Conservation (phyloP, 2,888 invertebrate species). For the Griposia aprilina region DNA sequence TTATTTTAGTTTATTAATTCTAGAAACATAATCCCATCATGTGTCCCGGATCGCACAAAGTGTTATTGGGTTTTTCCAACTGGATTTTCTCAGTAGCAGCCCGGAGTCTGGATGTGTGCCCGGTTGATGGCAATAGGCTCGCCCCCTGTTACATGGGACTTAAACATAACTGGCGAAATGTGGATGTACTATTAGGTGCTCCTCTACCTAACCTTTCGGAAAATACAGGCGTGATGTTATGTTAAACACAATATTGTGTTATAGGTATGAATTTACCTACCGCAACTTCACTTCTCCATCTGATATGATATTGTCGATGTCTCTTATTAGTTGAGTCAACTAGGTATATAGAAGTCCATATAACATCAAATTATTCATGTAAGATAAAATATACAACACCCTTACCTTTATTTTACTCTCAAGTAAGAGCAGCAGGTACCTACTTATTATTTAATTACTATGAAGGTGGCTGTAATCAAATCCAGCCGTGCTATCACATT, state of each 20-base stretch:
- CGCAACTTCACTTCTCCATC: not conserved
- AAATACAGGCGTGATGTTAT: no score
- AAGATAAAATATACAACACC: not conserved
- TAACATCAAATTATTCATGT: not conserved
- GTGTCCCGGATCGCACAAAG: no score
- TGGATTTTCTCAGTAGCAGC: no score
- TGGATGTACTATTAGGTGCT: no score
- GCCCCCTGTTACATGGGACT: no score
- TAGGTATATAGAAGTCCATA: not conserved
- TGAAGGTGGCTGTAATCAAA: not conserved
- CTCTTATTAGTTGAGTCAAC: not conserved
- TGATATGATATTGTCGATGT: not conserved
- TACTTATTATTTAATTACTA: not conserved
- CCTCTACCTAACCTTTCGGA: no score
- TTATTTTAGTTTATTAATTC: not conserved
- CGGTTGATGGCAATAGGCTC: no score
- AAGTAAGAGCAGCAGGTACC: not conserved
- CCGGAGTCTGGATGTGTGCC: no score
- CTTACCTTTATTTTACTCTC: not conserved
- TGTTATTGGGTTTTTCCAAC: no score
- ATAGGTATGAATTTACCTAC: not conserved
- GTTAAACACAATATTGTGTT: not conserved
- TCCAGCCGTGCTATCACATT: not conserved
- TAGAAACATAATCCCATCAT: not conserved
- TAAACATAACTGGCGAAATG: no score